phyloP scores from a whole-genome alignment of 2,888 invertebrate genomes.

The Psococerastis gibbosa region DNA sequence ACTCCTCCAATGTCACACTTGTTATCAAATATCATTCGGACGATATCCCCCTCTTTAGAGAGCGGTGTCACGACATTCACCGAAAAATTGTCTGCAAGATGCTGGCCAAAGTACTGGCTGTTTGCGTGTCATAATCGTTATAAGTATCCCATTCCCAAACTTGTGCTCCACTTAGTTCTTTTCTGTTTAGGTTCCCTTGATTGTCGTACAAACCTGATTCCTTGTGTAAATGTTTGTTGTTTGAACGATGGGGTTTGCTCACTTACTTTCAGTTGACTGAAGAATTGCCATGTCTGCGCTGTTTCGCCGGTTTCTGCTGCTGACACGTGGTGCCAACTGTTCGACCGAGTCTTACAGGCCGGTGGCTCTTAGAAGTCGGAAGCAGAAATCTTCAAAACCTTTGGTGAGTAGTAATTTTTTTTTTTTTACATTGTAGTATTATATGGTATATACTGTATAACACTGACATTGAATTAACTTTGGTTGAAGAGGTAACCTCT shows the following conservation, averaged over 20 bases:
- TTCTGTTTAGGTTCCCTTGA: too few relatives aligned
- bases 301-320: background rate
- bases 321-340: background rate
- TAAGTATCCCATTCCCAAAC: too few relatives aligned
- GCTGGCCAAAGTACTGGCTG: slow-evolving; percentile 17
- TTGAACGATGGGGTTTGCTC: too few relatives aligned
- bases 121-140: too few relatives aligned
- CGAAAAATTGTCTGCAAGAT: slow-evolving; percentile 22
- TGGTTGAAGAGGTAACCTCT: too few relatives aligned
- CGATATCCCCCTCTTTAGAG: slow-evolving; percentile 23
- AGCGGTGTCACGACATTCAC: slow-evolving; percentile 24
- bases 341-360: background rate
- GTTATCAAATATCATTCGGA: slow-evolving; percentile 25
- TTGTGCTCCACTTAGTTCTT: background rate
- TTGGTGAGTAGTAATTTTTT: background rate
- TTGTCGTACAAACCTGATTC: too few relatives aligned
- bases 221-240: too few relatives aligned
- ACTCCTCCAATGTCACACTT: slow-evolving; percentile 22
- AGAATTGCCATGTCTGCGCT: background rate
- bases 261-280: background rate
- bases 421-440: too few relatives aligned
- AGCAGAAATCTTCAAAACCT: background rate
- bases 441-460: too few relatives aligned
- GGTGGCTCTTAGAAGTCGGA: background rate
- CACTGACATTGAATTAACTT: too few relatives aligned